Evolutionary conservation across 64 coral and sea anemone genomes (phyloP).

Genomic region (Stylophora pistillata): DNA sequence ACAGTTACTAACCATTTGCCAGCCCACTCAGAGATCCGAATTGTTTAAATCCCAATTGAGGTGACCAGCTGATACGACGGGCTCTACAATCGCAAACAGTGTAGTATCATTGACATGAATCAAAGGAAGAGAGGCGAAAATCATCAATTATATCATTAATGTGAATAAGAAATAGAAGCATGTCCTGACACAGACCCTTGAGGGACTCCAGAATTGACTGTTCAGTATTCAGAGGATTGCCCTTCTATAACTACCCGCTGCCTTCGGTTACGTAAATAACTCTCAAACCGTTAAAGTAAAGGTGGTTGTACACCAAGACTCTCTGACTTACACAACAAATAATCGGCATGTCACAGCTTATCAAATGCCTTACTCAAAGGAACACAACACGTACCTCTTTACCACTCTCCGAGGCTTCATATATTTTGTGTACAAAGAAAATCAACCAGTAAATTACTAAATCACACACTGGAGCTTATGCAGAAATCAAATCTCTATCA

Average conservation of each 20-base stretch:
- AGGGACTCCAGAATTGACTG: slow-evolving; percentile 2
- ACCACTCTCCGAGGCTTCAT: no score
- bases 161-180: slow-evolving; percentile 14
- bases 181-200: background rate
- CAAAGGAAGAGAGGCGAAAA: slow-evolving; percentile 4
- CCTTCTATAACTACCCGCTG: slow-evolving; percentile 3
- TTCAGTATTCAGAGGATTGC: background rate
- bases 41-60: slow-evolving; percentile 35
- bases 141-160: slow-evolving; percentile 27
- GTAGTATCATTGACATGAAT: slow-evolving; percentile 35
- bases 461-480: no score
- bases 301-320: background rate
- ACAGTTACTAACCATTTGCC: no score
- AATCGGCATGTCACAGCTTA: background rate
- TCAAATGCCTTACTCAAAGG: background rate
- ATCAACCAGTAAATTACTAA: background rate
- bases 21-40: no score
- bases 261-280: slow-evolving; percentile 8
- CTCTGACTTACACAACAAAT: slow-evolving; percentile 3
- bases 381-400: background rate
- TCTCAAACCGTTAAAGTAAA: background rate
- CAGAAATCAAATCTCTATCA: no score
- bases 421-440: background rate
- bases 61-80: background rate
- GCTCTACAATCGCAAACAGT: background rate